Evolutionary conservation across 2,113 vertebrate genomes (phyloP), one percentile per base, ranked within the genome.

Genomic region (Progne subis): DNA sequence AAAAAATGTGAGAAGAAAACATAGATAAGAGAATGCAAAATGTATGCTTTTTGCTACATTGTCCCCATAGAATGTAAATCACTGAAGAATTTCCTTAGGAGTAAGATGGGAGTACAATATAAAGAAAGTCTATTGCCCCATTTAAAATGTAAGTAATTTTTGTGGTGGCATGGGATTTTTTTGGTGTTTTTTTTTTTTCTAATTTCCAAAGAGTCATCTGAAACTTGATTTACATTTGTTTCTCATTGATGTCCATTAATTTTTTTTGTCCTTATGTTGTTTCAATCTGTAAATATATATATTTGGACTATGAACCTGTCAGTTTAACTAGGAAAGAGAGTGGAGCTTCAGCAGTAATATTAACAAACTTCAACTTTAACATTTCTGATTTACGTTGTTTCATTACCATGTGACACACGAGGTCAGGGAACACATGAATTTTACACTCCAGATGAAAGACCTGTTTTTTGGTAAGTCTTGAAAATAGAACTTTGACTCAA

Each of bases 341-440:
- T 92, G 61, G 67, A 94, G 74, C 91, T 96, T 95, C 88, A 95
- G 90, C 95, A 92, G 81, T 95, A 97, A 94, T 94, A 96, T 91
- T 95, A 97, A 97, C 94, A 97, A 96, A 96, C 93, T 91, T 97
- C 93, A 97, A 86, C 95, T 96, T 94, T 96, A 96, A 93, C 89
- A 90, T 95, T 94, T 91, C 83, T 96, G 95, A 97, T 97, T 97
- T 97, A 96, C 3, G 49, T 92, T 97, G 95, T 96, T 97, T 97
- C 96, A 96, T 97, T 97, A 96, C 88, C 70, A 92, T 92, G 95
- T 95, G 91, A 96, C 95, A 95, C 76, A 79, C 0, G 1, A 92
- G 96, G 95, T 96, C 95, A 96, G 84, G 64, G 88, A 97, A 95
- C 96, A 95, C 93, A 97, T 95, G 95, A 96, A 96, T 97, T 95